Base-by-base conservation (phyloP, 2,797 vertebrate genomes). In the Gymnopithys bicolor region DNA sequence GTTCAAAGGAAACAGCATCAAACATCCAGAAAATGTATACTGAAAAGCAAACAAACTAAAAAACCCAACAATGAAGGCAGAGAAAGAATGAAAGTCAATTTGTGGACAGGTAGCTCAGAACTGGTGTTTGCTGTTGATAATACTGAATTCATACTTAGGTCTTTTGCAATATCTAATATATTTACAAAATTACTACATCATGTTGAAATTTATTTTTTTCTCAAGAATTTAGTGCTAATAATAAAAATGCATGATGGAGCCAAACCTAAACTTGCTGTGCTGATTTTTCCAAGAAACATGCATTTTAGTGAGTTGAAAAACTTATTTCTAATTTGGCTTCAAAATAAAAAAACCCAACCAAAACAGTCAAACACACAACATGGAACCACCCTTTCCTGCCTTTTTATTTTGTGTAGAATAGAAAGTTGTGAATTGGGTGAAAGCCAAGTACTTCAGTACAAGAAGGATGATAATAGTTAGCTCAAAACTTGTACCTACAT, bases 321-420 rank as follows among this genome's bases (percentile, higher is more conserved):
- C 2, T 24, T 83, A 37, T 3, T 81, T 89, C 13, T 84, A 30
- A 69, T 82, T 84, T 76, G 39, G 1, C 39, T 62, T 63, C 41
- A 64, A 46, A n/a, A 30, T 28, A 7, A 60, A 46, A 71, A 60
- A 48, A 32, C 19, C 19, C 9, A 64, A 74, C 5, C 14, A 52
- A 68, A 56, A 7, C 17, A 6, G 16, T 53, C 28, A 80, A 71
- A 35, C 59, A 59, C 30, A 35, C 17, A 85, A 37, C 60, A 67
- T 0, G 2, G 59, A 76, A 84, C 59, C 93, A 95, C 96, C 90
- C 88, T 95, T 95, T 93, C 95, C 93, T 95, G 92, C 23, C 21
- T 84, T 81, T 95, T 87, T 68, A 78, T 83, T 95, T 75, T 69
- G 55, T 33, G 51, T 81, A 37, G 69, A 92, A 59, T 41, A 78